A percentile compares a stretch with the other conserved stretches of the same genome.
Conservation (phyloP, 2,888 invertebrate genomes). For the Cerceris rybyensis region DNA sequence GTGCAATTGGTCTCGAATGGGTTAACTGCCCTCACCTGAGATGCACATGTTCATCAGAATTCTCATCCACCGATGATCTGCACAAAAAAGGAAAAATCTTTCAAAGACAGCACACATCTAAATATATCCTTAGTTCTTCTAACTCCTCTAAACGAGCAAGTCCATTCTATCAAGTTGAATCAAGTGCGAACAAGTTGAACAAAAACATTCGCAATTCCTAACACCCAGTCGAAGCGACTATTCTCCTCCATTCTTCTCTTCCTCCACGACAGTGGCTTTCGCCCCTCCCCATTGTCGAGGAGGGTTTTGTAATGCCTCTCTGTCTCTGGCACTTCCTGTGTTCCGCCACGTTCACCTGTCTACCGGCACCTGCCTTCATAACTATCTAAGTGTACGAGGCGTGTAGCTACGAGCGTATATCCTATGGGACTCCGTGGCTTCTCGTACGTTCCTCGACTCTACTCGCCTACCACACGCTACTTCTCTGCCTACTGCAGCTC, state of each 20-base stretch:
- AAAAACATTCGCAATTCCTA: background rate
- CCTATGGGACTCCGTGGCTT: constrained; percentile 57
- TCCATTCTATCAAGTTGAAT: too few relatives aligned
- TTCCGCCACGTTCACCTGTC: constrained; percentile 78
- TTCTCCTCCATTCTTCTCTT: constrained; percentile 46
- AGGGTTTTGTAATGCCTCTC: constrained; percentile 62
- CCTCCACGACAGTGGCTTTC: constrained; percentile 22
- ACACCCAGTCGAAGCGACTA: constrained; percentile 18
- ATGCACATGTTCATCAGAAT: too few relatives aligned
- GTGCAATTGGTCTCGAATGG: too few relatives aligned
- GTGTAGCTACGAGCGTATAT: constrained; percentile 35
- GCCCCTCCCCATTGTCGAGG: constrained; percentile 22
- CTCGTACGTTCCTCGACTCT: constrained; percentile 37
- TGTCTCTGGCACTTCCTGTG: constrained; percentile 78
- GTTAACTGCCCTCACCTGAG: too few relatives aligned
- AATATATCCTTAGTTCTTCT: too few relatives aligned
- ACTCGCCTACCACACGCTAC: constrained; percentile 31
- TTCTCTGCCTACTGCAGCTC: constrained; percentile 13
- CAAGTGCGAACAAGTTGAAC: background rate
- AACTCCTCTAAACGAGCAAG: too few relatives aligned
- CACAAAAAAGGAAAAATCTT: too few relatives aligned
- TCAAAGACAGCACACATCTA: too few relatives aligned
- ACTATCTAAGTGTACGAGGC: constrained; percentile 54
- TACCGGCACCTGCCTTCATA: constrained; percentile 72
- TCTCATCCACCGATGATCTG: too few relatives aligned